phyloP scores from a whole-genome alignment of 2,888 invertebrate species.

The Clistopyga incitator region DNA sequence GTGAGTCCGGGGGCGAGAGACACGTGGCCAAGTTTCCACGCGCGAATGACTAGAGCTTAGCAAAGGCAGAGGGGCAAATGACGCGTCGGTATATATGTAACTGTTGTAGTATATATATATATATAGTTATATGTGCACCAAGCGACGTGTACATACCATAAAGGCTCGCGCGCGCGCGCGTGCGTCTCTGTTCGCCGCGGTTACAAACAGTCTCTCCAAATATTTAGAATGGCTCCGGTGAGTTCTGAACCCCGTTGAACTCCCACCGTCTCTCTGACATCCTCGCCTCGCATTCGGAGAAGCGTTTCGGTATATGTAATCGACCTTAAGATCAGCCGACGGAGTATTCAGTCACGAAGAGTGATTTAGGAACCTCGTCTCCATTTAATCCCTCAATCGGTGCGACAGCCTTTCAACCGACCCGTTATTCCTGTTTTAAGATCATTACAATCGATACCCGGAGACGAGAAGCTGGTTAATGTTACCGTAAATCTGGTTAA shows the following conservation, averaged over 20 bases:
- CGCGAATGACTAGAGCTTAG: not conserved
- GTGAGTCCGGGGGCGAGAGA: not conserved
- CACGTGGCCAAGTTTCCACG: constrained; percentile 31
- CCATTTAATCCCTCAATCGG: not conserved
- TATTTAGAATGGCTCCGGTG: constrained; percentile 38
- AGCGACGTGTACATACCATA: not conserved
- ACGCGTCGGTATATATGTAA: not conserved
- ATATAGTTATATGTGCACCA: not conserved
- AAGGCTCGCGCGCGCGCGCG: not conserved
- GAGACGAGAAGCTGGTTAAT: no score
- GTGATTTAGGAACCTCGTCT: constrained; percentile 5
- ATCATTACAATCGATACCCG: not conserved
- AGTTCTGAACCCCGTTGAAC: constrained; percentile 35
- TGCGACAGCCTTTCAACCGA: not conserved
- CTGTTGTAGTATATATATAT: no score
- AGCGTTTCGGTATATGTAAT: not conserved
- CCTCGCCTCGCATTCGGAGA: not conserved
- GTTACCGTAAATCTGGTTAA: not conserved
- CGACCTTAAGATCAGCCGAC: constrained; percentile 11
- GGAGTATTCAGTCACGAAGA: constrained; percentile 6
- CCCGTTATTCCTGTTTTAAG: constrained; percentile 4
- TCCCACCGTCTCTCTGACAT: not conserved
- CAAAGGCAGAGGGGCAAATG: not conserved
- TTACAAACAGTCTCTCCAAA: constrained; percentile 21
- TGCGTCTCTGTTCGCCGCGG: not conserved